These are phyloP conservation scores for Harlomillsia oculata DNA, from an alignment of 1,140 invertebrate genomes.

Conservation along the genomic window DNA sequence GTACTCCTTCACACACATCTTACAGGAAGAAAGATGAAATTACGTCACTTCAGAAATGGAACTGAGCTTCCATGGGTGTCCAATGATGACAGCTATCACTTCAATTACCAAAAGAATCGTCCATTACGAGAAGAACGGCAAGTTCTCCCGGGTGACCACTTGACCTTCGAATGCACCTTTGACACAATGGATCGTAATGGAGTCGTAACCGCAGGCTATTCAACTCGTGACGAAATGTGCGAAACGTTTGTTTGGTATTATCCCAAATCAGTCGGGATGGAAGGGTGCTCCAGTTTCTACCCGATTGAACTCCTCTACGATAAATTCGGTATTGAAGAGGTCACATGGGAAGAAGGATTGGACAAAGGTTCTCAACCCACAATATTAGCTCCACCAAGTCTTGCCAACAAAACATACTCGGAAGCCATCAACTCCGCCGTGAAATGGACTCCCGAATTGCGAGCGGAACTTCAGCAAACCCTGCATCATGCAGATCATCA, in stretches of 20 bases:
- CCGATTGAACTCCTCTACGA: neutral
- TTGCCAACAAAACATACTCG: constrained; percentile 7
- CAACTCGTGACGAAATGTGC: constrained; percentile 20
- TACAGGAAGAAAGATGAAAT: constrained; percentile 55
- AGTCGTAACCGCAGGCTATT: constrained; percentile 4
- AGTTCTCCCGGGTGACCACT: constrained; percentile 38
- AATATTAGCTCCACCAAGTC: neutral
- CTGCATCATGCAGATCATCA: constrained; percentile 3
- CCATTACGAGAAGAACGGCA: constrained; percentile 50
- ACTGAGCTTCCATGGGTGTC: constrained; percentile 55
- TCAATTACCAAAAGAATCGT: constrained; percentile 58
- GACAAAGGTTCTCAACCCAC: constrained; percentile 1
- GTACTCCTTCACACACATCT: constrained; percentile 68
- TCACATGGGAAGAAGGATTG: constrained; percentile 6
- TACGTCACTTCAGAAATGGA: constrained; percentile 53
- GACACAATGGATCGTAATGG: constrained; percentile 6
- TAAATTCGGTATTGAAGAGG: constrained; percentile 12
- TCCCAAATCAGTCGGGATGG: constrained; percentile 1
- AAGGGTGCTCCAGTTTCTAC: constrained; percentile 7
- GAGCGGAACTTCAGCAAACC: constrained; percentile 7
- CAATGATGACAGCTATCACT: constrained; percentile 56
- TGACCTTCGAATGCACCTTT: constrained; percentile 19
- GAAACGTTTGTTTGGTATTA: constrained; percentile 17
- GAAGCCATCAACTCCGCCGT: constrained; percentile 3
- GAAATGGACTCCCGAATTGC: constrained; percentile 12